Conservation (phyloP, 2,888 invertebrate genomes). For the Silvanus unidentatus region DNA sequence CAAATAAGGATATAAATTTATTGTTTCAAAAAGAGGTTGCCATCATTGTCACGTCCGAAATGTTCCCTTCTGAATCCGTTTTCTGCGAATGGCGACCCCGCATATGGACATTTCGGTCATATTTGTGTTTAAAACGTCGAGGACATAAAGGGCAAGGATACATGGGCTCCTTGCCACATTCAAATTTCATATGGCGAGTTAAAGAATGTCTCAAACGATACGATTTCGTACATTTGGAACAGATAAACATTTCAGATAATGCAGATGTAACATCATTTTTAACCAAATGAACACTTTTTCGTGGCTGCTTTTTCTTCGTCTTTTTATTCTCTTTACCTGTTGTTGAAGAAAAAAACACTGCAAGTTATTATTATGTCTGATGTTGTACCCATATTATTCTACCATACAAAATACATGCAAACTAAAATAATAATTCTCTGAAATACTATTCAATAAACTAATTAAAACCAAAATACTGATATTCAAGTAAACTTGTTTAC, state of each 20-base stretch:
- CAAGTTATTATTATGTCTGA: too few species aligned
- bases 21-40: not conserved
- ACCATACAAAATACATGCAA: too few species aligned
- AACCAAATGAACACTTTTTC: not conserved
- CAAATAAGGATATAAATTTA: not conserved
- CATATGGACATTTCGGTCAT: constrained; percentile 47
- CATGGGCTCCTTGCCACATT: constrained; percentile 54
- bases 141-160: constrained; percentile 58
- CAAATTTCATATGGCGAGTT: constrained; percentile 50
- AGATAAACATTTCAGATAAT: constrained; percentile 35
- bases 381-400: too few species aligned
- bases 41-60: too few species aligned
- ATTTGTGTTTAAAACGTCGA: constrained; percentile 53
- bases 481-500: too few species aligned
- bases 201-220: constrained; percentile 49
- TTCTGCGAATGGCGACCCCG: constrained; percentile 43
- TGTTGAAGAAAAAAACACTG: too few species aligned
- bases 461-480: too few species aligned
- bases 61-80: too few species aligned
- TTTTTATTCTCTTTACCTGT: constrained; percentile 22
- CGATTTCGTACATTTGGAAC: constrained; percentile 48
- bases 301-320: not conserved
- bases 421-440: too few species aligned
- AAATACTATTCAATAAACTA: too few species aligned
- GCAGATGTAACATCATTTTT: constrained; percentile 5